Conservation (phyloP, 2,797 vertebrate genomes). For the Eidolon dupreanum region DNA sequence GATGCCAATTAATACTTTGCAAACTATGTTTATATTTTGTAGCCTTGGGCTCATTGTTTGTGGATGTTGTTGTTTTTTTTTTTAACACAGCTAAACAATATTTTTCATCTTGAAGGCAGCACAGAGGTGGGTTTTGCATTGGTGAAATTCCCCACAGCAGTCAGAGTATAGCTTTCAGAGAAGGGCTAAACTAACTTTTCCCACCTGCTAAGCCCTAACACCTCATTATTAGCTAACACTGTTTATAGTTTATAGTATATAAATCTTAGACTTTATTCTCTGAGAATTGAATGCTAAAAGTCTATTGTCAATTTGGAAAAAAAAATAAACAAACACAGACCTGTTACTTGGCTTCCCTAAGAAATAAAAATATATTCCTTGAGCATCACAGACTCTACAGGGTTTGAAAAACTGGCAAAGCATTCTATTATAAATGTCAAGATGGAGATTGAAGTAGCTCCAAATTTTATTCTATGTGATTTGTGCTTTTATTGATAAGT, state of each 20-base stretch:
- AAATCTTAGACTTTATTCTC: neutral
- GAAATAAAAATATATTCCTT: neutral
- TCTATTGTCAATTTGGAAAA: neutral
- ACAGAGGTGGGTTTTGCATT: neutral
- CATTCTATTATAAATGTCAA: neutral
- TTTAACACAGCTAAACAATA: neutral
- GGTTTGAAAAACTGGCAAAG: neutral
- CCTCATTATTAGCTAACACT: neutral
- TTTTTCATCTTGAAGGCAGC: neutral
- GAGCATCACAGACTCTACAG: neutral
- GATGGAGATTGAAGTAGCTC: neutral
- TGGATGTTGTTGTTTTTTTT: neutral
- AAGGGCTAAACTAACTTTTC: neutral
- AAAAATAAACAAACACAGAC: neutral
- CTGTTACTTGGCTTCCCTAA: neutral
- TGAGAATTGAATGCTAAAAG: neutral
- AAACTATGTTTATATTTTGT: neutral
- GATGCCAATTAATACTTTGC: neutral
- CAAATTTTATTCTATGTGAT: neutral
- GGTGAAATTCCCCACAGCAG: neutral
- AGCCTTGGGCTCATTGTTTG: neutral
- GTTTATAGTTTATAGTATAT: neutral
- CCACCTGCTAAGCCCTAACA: neutral
- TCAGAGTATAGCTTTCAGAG: neutral
- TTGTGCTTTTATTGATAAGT: neutral